Evolutionary conservation across 2,113 vertebrate species (phyloP).

Genomic region (Centrocercus urophasianus): DNA sequence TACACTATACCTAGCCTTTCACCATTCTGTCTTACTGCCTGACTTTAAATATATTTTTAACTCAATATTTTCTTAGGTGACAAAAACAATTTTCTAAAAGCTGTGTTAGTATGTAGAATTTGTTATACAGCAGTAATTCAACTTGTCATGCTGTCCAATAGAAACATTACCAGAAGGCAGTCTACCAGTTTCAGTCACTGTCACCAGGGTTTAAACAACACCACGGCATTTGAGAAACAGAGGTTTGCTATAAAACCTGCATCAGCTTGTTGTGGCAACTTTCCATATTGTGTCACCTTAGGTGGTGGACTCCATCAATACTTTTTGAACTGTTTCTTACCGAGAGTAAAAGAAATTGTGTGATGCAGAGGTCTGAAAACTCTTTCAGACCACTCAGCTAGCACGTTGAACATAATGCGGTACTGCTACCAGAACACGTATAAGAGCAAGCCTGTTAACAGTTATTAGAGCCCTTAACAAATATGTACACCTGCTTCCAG

Average conservation of each 20-base stretch:
- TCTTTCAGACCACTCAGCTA: background rate
- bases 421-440: background rate
- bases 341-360: background rate
- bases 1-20: constrained; percentile 32
- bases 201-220: constrained; percentile 57
- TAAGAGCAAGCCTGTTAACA: background rate
- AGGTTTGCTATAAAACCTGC: constrained; percentile 27
- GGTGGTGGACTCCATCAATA: constrained; percentile 1
- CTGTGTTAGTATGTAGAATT: constrained; percentile 55
- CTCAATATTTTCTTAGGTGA: constrained; percentile 69
- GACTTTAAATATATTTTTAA: constrained; percentile 69
- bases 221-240: constrained; percentile 32
- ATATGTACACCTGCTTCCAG: background rate
- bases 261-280: background rate
- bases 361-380: background rate
- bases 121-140: constrained; percentile 69
- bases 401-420: background rate
- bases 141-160: constrained; percentile 54
- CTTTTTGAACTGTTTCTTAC: constrained; percentile 23
- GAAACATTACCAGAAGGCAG: constrained; percentile 67
- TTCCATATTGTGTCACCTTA: constrained; percentile 23
- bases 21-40: constrained; percentile 15
- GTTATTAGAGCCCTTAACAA: background rate
- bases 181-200: constrained; percentile 58
- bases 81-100: constrained; percentile 69